Percentiles rank a stretch among this genome's conserved stretches.
Evolutionary conservation across 2,797 vertebrate genomes (phyloP).

Genomic region (Microctenopoma steveboyesi): DNA sequence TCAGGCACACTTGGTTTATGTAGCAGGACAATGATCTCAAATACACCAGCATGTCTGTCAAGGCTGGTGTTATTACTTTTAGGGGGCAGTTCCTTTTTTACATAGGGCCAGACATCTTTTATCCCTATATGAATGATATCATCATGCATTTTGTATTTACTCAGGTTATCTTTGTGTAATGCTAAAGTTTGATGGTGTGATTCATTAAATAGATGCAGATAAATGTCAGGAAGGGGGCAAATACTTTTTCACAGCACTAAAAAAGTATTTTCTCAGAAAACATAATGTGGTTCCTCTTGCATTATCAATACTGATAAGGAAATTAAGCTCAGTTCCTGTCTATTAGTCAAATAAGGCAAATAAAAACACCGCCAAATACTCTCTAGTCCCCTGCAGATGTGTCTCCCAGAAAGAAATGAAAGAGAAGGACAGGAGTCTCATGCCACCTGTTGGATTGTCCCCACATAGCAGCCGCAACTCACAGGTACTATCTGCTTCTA

Average conservation of each 20-base stretch:
- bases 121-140: too few species aligned
- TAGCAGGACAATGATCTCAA: too few species aligned
- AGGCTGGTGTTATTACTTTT: too few species aligned
- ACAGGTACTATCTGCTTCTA: constrained; percentile 50
- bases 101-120: too few species aligned
- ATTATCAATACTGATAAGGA: constrained; percentile 27
- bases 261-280: constrained; percentile 21
- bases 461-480: constrained; percentile 70
- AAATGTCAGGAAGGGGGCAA: too few species aligned
- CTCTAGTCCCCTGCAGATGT: constrained; percentile 32
- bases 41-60: not conserved
- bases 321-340: constrained; percentile 33
- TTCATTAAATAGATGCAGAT: too few species aligned
- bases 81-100: too few species aligned
- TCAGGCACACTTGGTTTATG: too few species aligned
- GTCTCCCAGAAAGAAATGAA: constrained; percentile 16
- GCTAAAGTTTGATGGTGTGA: too few species aligned
- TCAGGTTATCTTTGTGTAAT: too few species aligned
- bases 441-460: constrained; percentile 84
- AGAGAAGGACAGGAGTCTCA: constrained; percentile 67
- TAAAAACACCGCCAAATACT: constrained; percentile 39
- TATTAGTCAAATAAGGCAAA: constrained; percentile 47
- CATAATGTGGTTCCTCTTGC: constrained; percentile 12
- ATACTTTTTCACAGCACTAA: not conserved
- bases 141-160: too few species aligned